phyloP scores from a whole-genome alignment of 2,888 invertebrate species.

The Abrostola triplasia region DNA sequence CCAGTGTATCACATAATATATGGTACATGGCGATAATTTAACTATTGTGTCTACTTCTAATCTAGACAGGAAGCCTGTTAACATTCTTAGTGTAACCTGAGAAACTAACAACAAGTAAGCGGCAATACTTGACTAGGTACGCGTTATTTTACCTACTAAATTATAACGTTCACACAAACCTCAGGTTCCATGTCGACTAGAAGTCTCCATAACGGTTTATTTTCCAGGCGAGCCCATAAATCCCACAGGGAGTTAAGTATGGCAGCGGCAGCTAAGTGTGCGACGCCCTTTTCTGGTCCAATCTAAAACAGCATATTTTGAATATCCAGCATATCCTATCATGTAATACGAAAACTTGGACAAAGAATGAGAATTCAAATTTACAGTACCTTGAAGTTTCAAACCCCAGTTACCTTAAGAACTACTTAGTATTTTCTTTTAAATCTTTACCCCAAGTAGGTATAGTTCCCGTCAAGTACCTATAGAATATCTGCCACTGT shows the following conservation, averaged over 20 bases:
- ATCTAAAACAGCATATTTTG: conserved; percentile 86
- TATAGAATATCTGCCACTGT: no score
- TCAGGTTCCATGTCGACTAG: conserved; percentile 95
- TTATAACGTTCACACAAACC: conserved; percentile 61
- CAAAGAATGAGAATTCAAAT: no score
- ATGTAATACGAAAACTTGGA: no score
- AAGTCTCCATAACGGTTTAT: conserved; percentile 96
- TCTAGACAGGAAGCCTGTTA: no score
- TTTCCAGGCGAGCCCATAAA: conserved; percentile 94
- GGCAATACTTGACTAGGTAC: not conserved
- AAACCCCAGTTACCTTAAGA: no score
- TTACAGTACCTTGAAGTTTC: no score
- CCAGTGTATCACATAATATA: no score
- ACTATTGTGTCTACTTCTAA: no score
- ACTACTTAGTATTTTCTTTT: not conserved
- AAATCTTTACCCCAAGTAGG: not conserved
- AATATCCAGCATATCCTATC: no score
- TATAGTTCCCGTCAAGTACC: no score
- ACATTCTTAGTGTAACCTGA: no score
- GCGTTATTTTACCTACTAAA: not conserved
- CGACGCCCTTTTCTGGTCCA: conserved; percentile 97
- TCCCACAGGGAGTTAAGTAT: conserved; percentile 98
- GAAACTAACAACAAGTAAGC: not conserved
- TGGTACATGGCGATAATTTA: no score
- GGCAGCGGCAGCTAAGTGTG: conserved; percentile 95